Conservation (phyloP, 2,113 vertebrate genomes). For the Melospiza melodia region DNA sequence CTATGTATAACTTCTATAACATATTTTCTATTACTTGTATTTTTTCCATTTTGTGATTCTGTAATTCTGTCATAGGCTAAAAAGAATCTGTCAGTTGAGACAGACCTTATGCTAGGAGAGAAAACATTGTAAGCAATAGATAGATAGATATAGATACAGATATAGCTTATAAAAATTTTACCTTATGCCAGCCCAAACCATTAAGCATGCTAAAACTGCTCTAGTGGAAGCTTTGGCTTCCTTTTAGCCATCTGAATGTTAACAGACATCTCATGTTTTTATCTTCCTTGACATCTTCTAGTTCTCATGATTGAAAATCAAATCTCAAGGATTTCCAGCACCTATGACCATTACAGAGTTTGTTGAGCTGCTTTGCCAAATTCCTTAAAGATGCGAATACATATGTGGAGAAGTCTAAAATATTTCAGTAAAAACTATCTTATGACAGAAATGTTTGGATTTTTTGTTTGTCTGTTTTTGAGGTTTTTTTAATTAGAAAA, state of each 20-base stretch:
- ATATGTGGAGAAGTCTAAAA: background rate
- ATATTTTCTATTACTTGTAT: background rate
- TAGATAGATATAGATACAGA: background rate
- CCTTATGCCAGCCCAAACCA: background rate
- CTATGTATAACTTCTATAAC: background rate
- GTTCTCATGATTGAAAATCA: background rate
- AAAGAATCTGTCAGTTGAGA: background rate
- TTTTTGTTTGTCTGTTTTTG: background rate
- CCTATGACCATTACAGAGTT: background rate
- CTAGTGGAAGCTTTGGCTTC: background rate
- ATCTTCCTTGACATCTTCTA: background rate
- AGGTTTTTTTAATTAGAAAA: background rate
- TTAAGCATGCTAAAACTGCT: background rate
- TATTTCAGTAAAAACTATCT: background rate
- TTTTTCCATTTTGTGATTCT: background rate
- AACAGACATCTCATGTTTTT: background rate
- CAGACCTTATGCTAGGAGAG: background rate
- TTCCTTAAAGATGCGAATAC: background rate
- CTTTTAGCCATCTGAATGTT: background rate
- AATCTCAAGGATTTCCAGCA: background rate
- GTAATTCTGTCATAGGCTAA: background rate
- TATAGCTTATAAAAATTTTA: background rate
- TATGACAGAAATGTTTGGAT: background rate
- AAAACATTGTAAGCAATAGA: background rate
- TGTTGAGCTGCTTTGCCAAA: background rate